Conservation (phyloP, 1,140 invertebrate genomes). For the Octopus sinensis region DNA sequence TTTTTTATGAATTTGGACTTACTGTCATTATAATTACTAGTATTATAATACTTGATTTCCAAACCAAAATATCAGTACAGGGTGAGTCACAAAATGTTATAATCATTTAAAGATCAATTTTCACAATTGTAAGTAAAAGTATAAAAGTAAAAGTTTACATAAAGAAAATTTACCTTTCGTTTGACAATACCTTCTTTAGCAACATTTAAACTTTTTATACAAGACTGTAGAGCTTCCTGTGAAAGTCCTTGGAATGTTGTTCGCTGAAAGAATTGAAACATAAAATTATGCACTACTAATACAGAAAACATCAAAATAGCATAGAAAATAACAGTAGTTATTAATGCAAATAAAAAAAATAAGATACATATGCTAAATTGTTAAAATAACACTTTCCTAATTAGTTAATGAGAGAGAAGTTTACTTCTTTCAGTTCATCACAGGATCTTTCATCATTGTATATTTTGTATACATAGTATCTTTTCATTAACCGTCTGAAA, state of each 20-base stretch:
- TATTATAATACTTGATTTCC: too few species aligned
- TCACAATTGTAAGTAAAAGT: too few species aligned
- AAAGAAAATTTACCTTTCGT: conserved; percentile 42
- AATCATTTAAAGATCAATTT: too few species aligned
- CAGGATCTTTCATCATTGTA: too few species aligned
- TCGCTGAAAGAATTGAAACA: conserved; percentile 57
- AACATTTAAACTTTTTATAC: conserved; percentile 82
- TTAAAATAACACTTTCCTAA: background rate
- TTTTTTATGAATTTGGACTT: too few species aligned
- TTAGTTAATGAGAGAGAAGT: background rate
- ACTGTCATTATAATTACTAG: too few species aligned
- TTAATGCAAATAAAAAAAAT: background rate
- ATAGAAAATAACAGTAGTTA: background rate
- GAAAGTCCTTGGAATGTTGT: conserved; percentile 94
- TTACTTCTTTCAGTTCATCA: background rate
- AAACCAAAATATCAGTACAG: too few species aligned
- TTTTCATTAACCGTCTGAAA: too few species aligned
- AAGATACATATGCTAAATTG: too few species aligned
- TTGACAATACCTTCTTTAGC: conserved; percentile 66
- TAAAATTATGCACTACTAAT: conserved; percentile 7
- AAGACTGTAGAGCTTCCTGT: conserved; percentile 88
- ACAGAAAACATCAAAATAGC: background rate
- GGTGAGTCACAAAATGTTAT: too few species aligned
- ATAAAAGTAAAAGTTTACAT: background rate
- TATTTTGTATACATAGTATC: too few species aligned